These are phyloP conservation scores for Leptinotarsa haldemani DNA, from an alignment of 2,888 invertebrate species.

Conservation along the genomic window DNA sequence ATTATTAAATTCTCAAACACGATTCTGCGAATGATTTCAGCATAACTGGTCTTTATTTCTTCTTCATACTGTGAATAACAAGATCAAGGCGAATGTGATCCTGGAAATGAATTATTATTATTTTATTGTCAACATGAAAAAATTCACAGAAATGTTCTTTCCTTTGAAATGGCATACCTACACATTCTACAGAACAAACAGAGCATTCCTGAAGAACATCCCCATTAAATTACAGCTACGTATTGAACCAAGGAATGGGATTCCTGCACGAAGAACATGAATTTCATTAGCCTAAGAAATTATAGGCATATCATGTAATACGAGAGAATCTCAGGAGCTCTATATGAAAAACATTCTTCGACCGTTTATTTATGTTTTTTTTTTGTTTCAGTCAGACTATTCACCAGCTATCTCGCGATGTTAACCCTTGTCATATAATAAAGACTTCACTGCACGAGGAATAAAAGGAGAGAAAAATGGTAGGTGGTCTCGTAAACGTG, in stretches of 20 bases:
- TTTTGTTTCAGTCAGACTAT: slow-evolving; percentile 16
- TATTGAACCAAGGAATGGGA: not conserved
- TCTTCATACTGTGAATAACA: too few species aligned
- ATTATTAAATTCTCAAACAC: too few species aligned
- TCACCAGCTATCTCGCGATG: slow-evolving; percentile 9
- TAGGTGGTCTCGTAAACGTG: not conserved
- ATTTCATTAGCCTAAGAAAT: not conserved
- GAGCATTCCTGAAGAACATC: too few species aligned
- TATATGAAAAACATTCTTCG: slow-evolving; percentile 7
- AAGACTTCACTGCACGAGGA: not conserved
- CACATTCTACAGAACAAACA: not conserved
- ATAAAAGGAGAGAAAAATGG: slow-evolving; percentile 15
- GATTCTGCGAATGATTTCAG: too few species aligned
- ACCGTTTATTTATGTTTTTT: not conserved
- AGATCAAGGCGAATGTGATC: too few species aligned
- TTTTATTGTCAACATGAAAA: too few species aligned
- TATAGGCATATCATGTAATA: slow-evolving; percentile 12
- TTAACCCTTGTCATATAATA: slow-evolving; percentile 17
- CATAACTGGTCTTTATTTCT: too few species aligned
- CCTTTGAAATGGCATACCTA: not conserved
- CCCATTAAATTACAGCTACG: not conserved
- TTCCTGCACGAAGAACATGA: not conserved
- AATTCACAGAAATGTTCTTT: too few species aligned
- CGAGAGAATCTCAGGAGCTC: not conserved
- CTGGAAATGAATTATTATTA: too few species aligned